A percentile compares a stretch with the other conserved stretches of the same genome.
phyloP scores from a whole-genome alignment of 1,140 invertebrate species.

The Drosophila navojoa region DNA sequence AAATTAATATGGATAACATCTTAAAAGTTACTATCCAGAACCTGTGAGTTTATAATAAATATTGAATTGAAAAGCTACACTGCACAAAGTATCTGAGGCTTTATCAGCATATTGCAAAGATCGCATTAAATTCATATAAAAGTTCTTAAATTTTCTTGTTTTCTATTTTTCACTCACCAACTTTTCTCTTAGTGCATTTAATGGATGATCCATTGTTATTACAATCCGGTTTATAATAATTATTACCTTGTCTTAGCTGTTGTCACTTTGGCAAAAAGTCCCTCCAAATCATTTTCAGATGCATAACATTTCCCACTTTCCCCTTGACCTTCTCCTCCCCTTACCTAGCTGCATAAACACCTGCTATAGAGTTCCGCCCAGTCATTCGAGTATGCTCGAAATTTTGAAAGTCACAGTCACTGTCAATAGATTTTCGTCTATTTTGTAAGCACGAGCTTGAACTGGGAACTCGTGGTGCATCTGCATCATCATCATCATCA shows the following conservation, averaged over 20 bases:
- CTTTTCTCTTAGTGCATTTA: constrained; percentile 42
- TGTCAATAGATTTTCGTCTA: constrained; percentile 26
- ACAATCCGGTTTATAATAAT: constrained; percentile 56
- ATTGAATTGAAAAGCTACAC: too few species aligned
- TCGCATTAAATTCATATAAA: too few species aligned
- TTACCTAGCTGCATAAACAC: neutral
- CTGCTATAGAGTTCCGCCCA: constrained; percentile 14
- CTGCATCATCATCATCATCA: constrained; percentile 14
- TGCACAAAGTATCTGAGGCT: too few species aligned
- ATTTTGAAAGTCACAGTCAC: constrained; percentile 74
- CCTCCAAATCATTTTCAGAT: constrained; percentile 34
- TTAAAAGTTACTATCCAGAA: too few species aligned
- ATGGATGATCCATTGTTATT: constrained; percentile 46
- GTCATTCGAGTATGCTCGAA: constrained; percentile 32
- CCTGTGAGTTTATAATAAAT: too few species aligned
- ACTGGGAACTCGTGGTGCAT: neutral
- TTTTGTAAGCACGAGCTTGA: constrained; percentile 61
- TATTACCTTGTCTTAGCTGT: constrained; percentile 30
- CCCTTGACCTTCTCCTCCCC: neutral
- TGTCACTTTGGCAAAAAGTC: constrained; percentile 48
- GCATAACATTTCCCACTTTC: constrained; percentile 41
- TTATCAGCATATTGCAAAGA: too few species aligned
- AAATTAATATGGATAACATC: too few species aligned
- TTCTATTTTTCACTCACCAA: too few species aligned
- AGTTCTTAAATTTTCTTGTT: too few species aligned